Conservation (phyloP, 2,888 invertebrate species). For the Pyrrhosoma nymphula region DNA sequence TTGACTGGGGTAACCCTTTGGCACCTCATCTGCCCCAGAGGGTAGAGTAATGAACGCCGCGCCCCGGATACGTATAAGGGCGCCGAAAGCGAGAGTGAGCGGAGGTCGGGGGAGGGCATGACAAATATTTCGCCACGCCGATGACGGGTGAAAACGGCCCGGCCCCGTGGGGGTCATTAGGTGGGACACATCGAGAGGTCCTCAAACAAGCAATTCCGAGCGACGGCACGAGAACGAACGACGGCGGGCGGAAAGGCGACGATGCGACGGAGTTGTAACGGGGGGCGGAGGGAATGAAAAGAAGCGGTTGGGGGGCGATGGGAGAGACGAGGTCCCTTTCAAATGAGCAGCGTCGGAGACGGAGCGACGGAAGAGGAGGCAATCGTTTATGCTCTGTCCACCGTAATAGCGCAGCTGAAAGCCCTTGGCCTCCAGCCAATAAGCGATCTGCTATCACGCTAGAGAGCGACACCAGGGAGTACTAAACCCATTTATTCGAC, state of each 20-base stretch:
- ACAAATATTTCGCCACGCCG: neutral
- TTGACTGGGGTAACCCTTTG: neutral
- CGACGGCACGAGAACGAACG: neutral
- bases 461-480: neutral
- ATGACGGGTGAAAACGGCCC: neutral
- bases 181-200: constrained; percentile 14
- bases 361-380: neutral
- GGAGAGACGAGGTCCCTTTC: neutral
- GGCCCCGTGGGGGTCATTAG: neutral
- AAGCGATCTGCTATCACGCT: neutral
- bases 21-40: neutral
- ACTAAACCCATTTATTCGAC: too few relatives aligned
- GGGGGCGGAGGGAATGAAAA: neutral
- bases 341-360: neutral
- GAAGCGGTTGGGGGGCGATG: neutral
- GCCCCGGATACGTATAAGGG: neutral
- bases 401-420: neutral
- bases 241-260: neutral
- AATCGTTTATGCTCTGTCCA: neutral
- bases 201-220: constrained; percentile 15
- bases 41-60: neutral
- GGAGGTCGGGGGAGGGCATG: neutral
- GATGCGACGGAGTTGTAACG: neutral
- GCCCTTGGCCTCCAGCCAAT: neutral
- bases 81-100: neutral